Percentiles rank a stretch among this genome's conserved stretches.
phyloP scores from a whole-genome alignment of 2,797 vertebrate genomes.

The Valencia hispanica region DNA sequence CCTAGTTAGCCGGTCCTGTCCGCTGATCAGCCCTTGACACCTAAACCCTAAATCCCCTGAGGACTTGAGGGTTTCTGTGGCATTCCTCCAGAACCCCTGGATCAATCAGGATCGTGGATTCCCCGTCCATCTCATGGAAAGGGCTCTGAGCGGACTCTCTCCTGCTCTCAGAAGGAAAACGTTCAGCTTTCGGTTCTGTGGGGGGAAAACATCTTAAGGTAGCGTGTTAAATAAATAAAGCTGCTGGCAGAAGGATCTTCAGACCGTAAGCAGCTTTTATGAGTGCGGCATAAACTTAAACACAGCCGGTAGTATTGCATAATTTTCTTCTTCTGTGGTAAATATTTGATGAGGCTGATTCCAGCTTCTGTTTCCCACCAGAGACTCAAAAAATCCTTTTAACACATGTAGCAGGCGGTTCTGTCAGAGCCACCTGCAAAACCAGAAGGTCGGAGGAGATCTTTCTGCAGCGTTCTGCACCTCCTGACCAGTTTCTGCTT shows the following conservation, averaged over 20 bases:
- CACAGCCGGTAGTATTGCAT: constrained; percentile 8
- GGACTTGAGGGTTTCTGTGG: neutral
- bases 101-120: neutral
- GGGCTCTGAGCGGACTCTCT: neutral
- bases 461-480: neutral
- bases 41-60: neutral
- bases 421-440: neutral
- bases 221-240: neutral
- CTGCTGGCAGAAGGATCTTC: constrained; percentile 5
- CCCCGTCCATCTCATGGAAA: neutral
- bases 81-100: neutral
- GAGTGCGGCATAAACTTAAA: neutral
- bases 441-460: neutral
- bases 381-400: constrained; percentile 16
- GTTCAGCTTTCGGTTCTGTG: neutral
- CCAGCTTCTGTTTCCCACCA: constrained; percentile 5
- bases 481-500: too few relatives aligned
- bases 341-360: constrained; percentile 23
- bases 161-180: neutral
- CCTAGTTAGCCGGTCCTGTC: too few relatives aligned
- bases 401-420: too few relatives aligned
- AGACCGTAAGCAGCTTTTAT: neutral
- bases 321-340: neutral
- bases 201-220: neutral
- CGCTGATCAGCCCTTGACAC: too few relatives aligned